Evolutionary conservation across 2,888 invertebrate species (phyloP).

Genomic region (Arenicola marina): DNA sequence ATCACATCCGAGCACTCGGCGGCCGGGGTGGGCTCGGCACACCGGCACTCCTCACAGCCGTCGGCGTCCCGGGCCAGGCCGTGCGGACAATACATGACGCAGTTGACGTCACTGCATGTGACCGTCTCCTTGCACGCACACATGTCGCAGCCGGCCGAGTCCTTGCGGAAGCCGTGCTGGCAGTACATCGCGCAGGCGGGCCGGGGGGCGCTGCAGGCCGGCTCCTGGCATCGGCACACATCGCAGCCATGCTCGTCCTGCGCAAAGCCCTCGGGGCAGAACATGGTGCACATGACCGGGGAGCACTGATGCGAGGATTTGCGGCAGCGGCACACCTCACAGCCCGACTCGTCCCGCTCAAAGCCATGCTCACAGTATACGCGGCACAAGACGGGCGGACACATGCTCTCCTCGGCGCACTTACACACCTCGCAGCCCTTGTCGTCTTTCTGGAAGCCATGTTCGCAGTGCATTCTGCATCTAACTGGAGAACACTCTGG

Average conservation of each 20-base stretch:
- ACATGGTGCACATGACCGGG: slow-evolving; percentile 4
- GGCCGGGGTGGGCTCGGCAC: not conserved
- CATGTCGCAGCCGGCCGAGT: slow-evolving; percentile 11
- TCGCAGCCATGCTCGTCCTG: slow-evolving; percentile 17
- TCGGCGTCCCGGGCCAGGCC: slow-evolving; percentile 12
- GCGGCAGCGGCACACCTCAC: slow-evolving; percentile 17
- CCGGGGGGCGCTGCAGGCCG: not conserved
- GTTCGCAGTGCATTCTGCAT: slow-evolving; percentile 22
- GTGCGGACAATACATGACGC: slow-evolving; percentile 4
- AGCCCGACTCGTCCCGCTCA: slow-evolving; percentile 14
- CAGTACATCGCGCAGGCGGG: slow-evolving; percentile 11
- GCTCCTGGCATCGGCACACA: slow-evolving; percentile 14
- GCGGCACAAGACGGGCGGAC: slow-evolving; percentile 1
- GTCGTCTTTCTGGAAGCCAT: slow-evolving; percentile 24
- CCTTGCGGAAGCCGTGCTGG: slow-evolving; percentile 10
- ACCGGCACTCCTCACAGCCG: not conserved
- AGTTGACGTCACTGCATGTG: slow-evolving; percentile 4
- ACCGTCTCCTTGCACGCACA: slow-evolving; percentile 7
- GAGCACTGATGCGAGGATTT: not conserved
- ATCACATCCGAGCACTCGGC: not conserved
- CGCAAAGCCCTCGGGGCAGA: slow-evolving; percentile 12
- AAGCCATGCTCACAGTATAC: slow-evolving; percentile 20
- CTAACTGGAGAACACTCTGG: slow-evolving; percentile 11
- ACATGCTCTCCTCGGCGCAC: slow-evolving; percentile 9
- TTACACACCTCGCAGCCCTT: slow-evolving; percentile 24